A percentile compares a stretch with the other conserved stretches of the same genome.
Conservation (phyloP, 2,888 invertebrate species). For the Bruchidius siliquastri region DNA sequence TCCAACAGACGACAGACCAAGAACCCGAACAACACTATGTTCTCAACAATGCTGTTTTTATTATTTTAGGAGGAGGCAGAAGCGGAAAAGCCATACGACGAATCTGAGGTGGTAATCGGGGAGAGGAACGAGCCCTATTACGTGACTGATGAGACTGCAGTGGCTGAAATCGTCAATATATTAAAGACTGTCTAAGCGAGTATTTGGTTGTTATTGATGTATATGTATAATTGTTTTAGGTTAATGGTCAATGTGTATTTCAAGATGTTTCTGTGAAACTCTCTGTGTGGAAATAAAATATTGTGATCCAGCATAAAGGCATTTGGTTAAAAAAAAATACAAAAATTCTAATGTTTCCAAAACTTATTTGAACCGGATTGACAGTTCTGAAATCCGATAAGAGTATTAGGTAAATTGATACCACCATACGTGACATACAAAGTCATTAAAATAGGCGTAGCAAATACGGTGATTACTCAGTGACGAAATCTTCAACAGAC, state of each 20-base stretch:
- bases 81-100: slow-evolving; percentile 16
- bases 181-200: slow-evolving; percentile 33
- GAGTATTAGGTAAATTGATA: too few relatives aligned
- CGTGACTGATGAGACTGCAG: slow-evolving; percentile 42
- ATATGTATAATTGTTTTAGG: not conserved
- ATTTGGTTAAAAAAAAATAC: too few relatives aligned
- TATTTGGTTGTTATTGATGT: not conserved
- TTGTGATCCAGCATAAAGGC: not conserved
- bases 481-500: too few relatives aligned
- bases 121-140: slow-evolving; percentile 33
- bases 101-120: slow-evolving; percentile 36
- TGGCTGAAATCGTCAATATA: slow-evolving; percentile 46
- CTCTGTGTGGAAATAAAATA: not conserved
- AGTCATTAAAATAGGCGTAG: too few relatives aligned
- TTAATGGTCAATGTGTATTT: not conserved
- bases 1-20: too few relatives aligned
- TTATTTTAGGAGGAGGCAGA: not conserved
- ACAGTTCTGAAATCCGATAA: too few relatives aligned
- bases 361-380: too few relatives aligned
- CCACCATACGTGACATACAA: too few relatives aligned
- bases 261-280: slow-evolving; percentile 20
- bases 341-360: too few relatives aligned
- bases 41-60: too few relatives aligned
- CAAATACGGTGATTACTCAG: too few relatives aligned
- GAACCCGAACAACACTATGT: too few relatives aligned